Evolutionary conservation across 2,797 vertebrate genomes (phyloP), one percentile per base, ranked within the genome.

Genomic region (Macropodus opercularis): DNA sequence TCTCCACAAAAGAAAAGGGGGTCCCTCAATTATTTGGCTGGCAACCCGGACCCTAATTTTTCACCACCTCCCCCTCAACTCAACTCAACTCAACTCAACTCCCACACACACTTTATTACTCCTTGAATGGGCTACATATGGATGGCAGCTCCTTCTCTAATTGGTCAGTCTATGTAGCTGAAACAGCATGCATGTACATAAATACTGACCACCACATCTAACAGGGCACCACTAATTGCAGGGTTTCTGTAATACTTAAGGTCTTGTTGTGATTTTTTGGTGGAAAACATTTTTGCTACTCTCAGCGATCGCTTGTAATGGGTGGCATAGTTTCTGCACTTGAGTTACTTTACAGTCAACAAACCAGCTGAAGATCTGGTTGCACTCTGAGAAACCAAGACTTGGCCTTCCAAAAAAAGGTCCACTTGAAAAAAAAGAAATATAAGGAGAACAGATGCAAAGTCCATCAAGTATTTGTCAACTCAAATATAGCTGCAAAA

Each of bases 1-100:
- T 29, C 59, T 63, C 59, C 60, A 81, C 81, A 81, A 85, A 89
- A 81, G 80, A 80, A 72, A 79, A 78, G 58, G 55, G 66, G 81
- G 65, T 69, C 79, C 81, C 67, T 76, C 67, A 56, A 76, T 80
- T 84, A 69, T 78, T 65, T 59, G 12, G 40, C 47, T 73, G 61
- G 66, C 57, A 68, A 72, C 40, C 51, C 47, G 38, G 69, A 66
- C 43, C 76, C 63, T 50, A 64, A 29, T 64, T 81, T 69, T 73
- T 64, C 40, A 40, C 74, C 13, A 15, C 29, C 39, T 64, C 68
- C 55, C 53, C 52, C 57, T 56, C 64, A 13, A 32, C n/a, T n/a
- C 14, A 31, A 39, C 67, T 69, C 56, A 48, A 49, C 55, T 57
- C 62, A 60, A 32, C 52, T 17, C 32, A 41, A 5, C 63, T 58